phyloP scores from a whole-genome alignment of 2,113 vertebrate genomes.

The Phaethon lepturus region DNA sequence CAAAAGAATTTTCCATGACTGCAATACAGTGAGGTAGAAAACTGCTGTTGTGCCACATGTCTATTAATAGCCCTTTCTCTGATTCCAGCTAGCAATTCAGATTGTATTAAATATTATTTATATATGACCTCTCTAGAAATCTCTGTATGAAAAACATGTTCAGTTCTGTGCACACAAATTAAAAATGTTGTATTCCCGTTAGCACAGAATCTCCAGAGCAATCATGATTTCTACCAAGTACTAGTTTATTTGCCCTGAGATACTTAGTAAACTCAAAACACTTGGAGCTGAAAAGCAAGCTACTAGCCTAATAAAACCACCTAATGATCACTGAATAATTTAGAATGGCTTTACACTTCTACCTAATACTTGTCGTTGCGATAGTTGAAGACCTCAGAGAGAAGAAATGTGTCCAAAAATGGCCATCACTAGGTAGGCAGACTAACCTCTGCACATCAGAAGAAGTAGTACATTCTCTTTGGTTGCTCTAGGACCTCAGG shows the following conservation, averaged over 20 bases:
- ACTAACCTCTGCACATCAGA: neutral
- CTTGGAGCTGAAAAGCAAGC: neutral
- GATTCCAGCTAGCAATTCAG: slow-evolving; percentile 14
- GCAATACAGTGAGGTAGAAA: slow-evolving; percentile 25
- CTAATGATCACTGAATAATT: neutral
- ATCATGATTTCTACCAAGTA: neutral
- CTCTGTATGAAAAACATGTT: neutral
- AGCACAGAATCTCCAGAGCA: neutral
- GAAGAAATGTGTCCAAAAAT: neutral
- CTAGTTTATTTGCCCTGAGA: neutral
- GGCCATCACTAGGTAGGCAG: neutral
- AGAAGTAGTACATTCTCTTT: neutral
- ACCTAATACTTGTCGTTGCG: neutral
- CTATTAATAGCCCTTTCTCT: slow-evolving; percentile 7
- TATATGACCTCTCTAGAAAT: neutral
- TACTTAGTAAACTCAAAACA: neutral
- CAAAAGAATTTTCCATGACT: slow-evolving; percentile 19
- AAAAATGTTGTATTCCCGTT: neutral
- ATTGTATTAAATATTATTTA: neutral
- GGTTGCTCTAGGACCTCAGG: neutral
- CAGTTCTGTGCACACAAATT: neutral
- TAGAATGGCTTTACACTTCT: neutral
- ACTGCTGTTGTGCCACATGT: neutral
- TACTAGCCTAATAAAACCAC: neutral
- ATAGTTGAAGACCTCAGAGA: neutral